Conservation (phyloP, 2,888 invertebrate genomes). For the Yponomeuta malinellus region DNA sequence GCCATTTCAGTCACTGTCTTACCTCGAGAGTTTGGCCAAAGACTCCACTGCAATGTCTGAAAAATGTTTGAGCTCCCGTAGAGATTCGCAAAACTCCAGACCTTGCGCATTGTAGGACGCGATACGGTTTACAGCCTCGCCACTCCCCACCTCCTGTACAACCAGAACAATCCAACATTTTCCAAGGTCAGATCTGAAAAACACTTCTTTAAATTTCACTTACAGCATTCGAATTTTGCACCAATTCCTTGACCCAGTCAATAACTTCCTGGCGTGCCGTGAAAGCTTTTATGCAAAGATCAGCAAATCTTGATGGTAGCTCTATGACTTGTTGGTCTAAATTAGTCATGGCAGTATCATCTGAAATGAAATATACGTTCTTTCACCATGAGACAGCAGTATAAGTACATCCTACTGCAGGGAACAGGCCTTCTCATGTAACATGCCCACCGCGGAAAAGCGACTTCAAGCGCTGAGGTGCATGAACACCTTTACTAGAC, state of each 20-base stretch:
- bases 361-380: slow-evolving; percentile 27
- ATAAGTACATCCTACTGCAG: too few relatives aligned
- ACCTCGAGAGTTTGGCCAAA: slow-evolving; percentile 53
- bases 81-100: slow-evolving; percentile 50
- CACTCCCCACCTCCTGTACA: slow-evolving; percentile 32
- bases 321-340: slow-evolving; percentile 44
- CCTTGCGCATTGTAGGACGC: slow-evolving; percentile 53
- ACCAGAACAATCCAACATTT: too few relatives aligned
- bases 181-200: too few relatives aligned
- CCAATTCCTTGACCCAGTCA: slow-evolving; percentile 55
- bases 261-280: slow-evolving; percentile 60
- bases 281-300: slow-evolving; percentile 60
- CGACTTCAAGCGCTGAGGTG: too few relatives aligned
- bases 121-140: slow-evolving; percentile 46
- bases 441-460: too few relatives aligned
- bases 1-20: slow-evolving; percentile 17
- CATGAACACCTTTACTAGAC: too few relatives aligned
- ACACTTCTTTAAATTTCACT: background rate
- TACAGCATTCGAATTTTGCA: background rate
- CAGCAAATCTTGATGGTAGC: slow-evolving; percentile 53
- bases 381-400: too few relatives aligned
- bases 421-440: too few relatives aligned
- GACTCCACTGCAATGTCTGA: slow-evolving; percentile 48
- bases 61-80: slow-evolving; percentile 46
- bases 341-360: slow-evolving; percentile 46